These are phyloP conservation scores for Bacillus rossius DNA, from an alignment of 1,140 invertebrate species.

Conservation along the genomic window DNA sequence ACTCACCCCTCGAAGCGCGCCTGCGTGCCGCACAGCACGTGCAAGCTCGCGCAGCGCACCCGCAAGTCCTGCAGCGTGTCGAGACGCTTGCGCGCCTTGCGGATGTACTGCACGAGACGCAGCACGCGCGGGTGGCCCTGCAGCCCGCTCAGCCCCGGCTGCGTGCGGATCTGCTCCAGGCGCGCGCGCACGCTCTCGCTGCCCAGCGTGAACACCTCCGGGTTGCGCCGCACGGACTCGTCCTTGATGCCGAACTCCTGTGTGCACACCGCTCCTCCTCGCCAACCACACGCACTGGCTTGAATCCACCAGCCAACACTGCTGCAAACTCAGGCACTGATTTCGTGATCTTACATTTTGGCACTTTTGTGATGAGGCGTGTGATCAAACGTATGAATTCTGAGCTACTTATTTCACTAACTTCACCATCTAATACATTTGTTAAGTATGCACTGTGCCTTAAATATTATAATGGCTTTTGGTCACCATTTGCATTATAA, in stretches of 20 bases:
- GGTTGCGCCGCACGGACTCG: constrained; percentile 43
- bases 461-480: no score
- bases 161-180: constrained; percentile 42
- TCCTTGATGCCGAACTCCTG: constrained; percentile 45
- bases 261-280: no score
- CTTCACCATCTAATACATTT: no score
- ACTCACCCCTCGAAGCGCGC: constrained; percentile 50
- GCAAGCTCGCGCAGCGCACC: constrained; percentile 49
- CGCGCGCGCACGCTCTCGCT: constrained; percentile 45
- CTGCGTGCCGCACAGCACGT: constrained; percentile 46
- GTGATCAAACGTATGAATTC: no score
- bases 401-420: no score
- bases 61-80: constrained; percentile 46
- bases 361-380: no score
- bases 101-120: constrained; percentile 49
- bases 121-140: constrained; percentile 48
- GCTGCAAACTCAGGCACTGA: no score
- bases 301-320: no score
- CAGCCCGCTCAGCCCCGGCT: constrained; percentile 48
- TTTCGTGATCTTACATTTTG: no score
- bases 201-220: constrained; percentile 47
- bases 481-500: no score
- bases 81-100: constrained; percentile 46
- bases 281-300: no score
- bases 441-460: no score